Percentiles rank a stretch among this genome's conserved stretches.
Conservation (phyloP, 1,140 invertebrate genomes). For the Phthorimaea operculella region DNA sequence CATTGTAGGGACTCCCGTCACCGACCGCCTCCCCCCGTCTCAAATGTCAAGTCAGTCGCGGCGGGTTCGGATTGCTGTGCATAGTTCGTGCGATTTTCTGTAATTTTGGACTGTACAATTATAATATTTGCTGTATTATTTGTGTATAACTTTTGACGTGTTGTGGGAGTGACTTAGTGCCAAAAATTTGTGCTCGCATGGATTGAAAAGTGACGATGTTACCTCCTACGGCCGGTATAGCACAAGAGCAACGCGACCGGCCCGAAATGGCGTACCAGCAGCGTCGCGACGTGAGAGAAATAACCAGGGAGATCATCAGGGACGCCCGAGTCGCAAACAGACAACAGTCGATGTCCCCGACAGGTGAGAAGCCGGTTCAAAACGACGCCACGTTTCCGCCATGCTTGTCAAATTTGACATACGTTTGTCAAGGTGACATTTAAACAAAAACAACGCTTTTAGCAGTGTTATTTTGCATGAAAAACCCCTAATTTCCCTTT, state of each 20-base stretch:
- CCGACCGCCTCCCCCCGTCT: slow-evolving; percentile 27
- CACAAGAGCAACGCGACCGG: slow-evolving; percentile 53
- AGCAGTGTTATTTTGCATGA: slow-evolving; percentile 25
- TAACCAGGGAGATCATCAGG: slow-evolving; percentile 58
- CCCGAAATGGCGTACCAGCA: slow-evolving; percentile 60
- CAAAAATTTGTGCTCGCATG: slow-evolving; percentile 42
- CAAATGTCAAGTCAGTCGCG: slow-evolving; percentile 37
- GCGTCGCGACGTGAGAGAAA: slow-evolving; percentile 57
- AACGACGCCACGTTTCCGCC: slow-evolving; percentile 66
- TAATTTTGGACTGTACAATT: background rate
- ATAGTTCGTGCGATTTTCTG: slow-evolving; percentile 19
- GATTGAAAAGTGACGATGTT: slow-evolving; percentile 59
- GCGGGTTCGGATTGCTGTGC: slow-evolving; percentile 50
- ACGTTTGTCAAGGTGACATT: slow-evolving; percentile 63
- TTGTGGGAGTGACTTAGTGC: slow-evolving; percentile 26
- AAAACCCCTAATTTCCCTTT: slow-evolving; percentile 24
- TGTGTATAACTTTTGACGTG: slow-evolving; percentile 27
- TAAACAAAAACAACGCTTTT: slow-evolving; percentile 54
- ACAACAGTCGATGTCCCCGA: slow-evolving; percentile 56
- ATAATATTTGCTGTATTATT: slow-evolving; percentile 26
- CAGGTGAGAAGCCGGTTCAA: slow-evolving; percentile 59
- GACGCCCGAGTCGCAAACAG: slow-evolving; percentile 54
- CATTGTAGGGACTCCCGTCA: slow-evolving; percentile 63
- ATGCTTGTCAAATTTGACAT: slow-evolving; percentile 63
- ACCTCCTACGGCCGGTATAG: slow-evolving; percentile 62